Percentiles rank a stretch among this genome's conserved stretches.
phyloP scores from a whole-genome alignment of 1,140 invertebrate species.

The Drosophila eugracilis region DNA sequence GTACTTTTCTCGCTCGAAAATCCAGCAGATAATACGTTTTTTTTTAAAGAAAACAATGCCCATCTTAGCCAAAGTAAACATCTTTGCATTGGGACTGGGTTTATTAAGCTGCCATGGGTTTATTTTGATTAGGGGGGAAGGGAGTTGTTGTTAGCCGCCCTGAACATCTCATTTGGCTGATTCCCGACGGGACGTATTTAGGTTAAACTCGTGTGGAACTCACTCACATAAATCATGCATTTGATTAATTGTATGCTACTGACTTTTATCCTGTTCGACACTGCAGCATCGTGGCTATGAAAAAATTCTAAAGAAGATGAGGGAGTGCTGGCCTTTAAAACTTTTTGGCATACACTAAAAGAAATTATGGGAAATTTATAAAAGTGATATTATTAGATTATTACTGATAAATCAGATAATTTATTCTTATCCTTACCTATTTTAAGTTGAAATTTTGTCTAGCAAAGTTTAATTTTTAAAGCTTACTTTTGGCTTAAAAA shows the following conservation, averaged over 20 bases:
- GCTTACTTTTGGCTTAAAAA: no score
- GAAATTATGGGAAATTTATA: not conserved
- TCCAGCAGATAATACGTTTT: not conserved
- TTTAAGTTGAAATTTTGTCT: no score
- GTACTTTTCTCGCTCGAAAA: no score
- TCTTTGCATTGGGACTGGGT: constrained; percentile 1
- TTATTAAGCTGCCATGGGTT: constrained; percentile 4
- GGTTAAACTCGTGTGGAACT: constrained; percentile 60
- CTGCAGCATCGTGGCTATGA: constrained; percentile 39
- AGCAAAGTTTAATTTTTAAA: no score
- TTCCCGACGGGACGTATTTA: constrained; percentile 58
- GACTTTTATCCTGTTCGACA: constrained; percentile 76
- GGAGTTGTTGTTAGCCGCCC: constrained; percentile 1
- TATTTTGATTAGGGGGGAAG: not conserved
- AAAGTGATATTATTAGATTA: not conserved
- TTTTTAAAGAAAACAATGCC: not conserved
- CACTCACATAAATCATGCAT: constrained; percentile 73
- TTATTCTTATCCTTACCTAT: no score
- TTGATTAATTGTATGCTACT: constrained; percentile 72
- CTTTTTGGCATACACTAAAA: constrained; percentile 51
- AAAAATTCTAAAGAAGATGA: constrained; percentile 14
- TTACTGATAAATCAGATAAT: no score
- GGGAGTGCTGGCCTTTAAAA: constrained; percentile 57
- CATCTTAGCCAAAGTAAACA: not conserved
- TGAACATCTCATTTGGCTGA: constrained; percentile 52